Base-by-base conservation (phyloP, 2,888 invertebrate genomes). In the Zhengitettix transpicula region DNA sequence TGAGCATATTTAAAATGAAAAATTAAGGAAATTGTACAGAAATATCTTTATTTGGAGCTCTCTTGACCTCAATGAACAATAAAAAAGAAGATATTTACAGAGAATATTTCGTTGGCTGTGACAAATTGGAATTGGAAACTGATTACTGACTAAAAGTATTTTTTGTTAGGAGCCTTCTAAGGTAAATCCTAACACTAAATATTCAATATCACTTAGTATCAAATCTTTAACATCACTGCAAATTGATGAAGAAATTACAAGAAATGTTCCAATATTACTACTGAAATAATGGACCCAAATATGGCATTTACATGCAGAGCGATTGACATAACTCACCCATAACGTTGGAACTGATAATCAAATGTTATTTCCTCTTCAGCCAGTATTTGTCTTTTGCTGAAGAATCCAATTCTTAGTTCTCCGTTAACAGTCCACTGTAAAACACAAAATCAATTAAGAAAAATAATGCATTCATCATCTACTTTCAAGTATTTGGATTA, bases 331-430 rank as follows among this genome's bases (percentile, higher is more conserved):
- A 71, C 79, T 75, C 73, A 90, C 90, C 93, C 97, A 76, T 96
- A 97, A 69, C 94, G 80, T 73, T 98, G 93, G 74, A 97, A 96
- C 74, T 96, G 90, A 73, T 99, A 99, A 73, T 99, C 97, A 74
- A 99, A 99, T 0, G 97, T 98, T 58, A 99, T 86, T 75, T 99
- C 99, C 72, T 98, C 96, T 0, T 93, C 93, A 0, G 83, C 81
- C 57, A 78, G 73, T 61, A 99, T 89, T 42, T 83, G 82, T 65
- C 87, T 80, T 63, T 85, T 86, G 66, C 95, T 89, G 74, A 99
- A 99, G 77, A 99, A 99, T 0, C 99, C 99, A 67, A 99, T 92
- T 65, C 98, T 79, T 54, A 97, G 75, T 71, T 94, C 92, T 0
- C 92, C 92, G 68, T 91, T 91, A 0, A 92, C 92, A 0, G 91